Conservation (phyloP, 2,113 vertebrate species). For the Nibea albiflora region DNA sequence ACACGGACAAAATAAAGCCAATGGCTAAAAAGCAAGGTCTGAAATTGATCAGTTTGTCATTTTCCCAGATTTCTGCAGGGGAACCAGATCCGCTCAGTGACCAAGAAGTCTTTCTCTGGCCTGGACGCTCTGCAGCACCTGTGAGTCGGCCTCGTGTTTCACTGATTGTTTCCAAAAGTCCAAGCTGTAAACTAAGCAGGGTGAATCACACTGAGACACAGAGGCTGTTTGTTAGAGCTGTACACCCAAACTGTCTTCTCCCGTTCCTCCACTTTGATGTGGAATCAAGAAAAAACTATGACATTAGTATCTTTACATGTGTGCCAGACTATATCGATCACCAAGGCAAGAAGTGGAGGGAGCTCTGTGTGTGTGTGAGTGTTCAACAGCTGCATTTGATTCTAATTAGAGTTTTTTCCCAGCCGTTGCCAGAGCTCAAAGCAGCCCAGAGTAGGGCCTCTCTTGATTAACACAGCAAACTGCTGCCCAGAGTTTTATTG, state of each 20-base stretch:
- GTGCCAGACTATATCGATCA: constrained; percentile 73
- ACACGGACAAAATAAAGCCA: neutral
- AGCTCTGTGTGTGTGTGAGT: neutral
- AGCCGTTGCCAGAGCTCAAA: constrained; percentile 64
- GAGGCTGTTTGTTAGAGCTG: constrained; percentile 54
- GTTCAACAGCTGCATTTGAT: constrained; percentile 73
- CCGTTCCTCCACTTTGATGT: constrained; percentile 68
- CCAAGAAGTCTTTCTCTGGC: constrained; percentile 96
- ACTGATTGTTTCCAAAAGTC: constrained; percentile 60
- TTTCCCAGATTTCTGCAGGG: constrained; percentile 91
- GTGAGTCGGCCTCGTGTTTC: constrained; percentile 86
- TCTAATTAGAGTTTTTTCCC: constrained; percentile 76
- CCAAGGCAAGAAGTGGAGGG: constrained; percentile 38
- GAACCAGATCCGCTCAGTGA: constrained; percentile 96
- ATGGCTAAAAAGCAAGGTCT: neutral
- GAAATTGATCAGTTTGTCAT: constrained; percentile 28
- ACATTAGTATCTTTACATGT: constrained; percentile 60
- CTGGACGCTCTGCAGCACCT: constrained; percentile 93
- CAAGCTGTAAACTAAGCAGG: constrained; percentile 62
- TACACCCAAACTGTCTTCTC: constrained; percentile 49
- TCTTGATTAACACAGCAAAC: constrained; percentile 70
- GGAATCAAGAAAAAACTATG: constrained; percentile 41
- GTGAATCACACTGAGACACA: constrained; percentile 61
- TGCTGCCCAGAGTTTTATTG: constrained; percentile 73
- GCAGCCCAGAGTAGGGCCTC: constrained; percentile 57